These are phyloP conservation scores for Odontocerum albicorne DNA, from an alignment of 2,888 invertebrate species.

Conservation along the genomic window DNA sequence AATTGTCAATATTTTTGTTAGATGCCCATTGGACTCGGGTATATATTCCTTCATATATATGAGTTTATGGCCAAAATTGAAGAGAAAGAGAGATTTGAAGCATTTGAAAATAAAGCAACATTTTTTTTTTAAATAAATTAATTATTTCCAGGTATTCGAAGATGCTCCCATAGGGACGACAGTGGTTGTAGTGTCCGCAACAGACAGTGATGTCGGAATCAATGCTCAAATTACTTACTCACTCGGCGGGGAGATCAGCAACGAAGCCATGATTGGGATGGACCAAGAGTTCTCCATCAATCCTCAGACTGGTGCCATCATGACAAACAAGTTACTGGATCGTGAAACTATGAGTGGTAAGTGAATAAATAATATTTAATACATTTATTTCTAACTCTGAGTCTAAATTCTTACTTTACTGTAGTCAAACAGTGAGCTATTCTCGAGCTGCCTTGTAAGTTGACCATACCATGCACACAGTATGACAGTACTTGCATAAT, in stretches of 20 bases:
- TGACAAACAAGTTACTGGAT: constrained; percentile 82
- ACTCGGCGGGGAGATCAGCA: constrained; percentile 60
- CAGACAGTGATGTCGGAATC: constrained; percentile 92
- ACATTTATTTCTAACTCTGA: no score
- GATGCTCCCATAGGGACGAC: constrained; percentile 91
- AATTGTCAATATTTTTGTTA: no score
- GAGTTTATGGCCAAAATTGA: no score
- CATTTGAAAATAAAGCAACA: no score
- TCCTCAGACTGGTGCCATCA: constrained; percentile 89
- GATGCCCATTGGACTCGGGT: no score
- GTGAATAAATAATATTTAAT: constrained; percentile 25
- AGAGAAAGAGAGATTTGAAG: no score
- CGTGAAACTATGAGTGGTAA: constrained; percentile 73
- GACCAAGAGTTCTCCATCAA: constrained; percentile 85
- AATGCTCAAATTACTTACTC: constrained; percentile 89
- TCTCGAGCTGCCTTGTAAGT: not conserved
- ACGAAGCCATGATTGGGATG: constrained; percentile 65
- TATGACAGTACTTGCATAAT: no score
- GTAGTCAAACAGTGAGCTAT: not conserved
- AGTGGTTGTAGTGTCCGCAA: constrained; percentile 87
- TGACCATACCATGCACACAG: no score
- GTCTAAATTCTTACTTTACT: no score
- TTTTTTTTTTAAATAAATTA: no score
- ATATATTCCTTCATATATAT: no score
- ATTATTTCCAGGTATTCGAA: constrained; percentile 82